These are phyloP conservation scores for Vipera ursinii DNA, from an alignment of 2,797 vertebrate genomes.

Conservation along the genomic window DNA sequence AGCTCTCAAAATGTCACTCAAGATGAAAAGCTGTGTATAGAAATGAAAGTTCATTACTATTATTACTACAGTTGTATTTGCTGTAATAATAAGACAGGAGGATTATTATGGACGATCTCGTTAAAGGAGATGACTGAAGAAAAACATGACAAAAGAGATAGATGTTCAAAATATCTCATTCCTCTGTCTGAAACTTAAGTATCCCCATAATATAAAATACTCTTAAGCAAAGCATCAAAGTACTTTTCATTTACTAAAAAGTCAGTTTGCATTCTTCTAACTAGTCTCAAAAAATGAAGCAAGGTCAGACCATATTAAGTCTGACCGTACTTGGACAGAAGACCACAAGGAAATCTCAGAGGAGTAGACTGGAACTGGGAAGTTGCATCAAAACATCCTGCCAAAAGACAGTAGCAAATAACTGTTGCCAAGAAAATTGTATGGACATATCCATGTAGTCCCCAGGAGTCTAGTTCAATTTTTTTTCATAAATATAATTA, in stretches of 20 bases:
- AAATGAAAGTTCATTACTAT: slow-evolving; percentile 50
- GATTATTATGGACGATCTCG: slow-evolving; percentile 35
- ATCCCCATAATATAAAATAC: background rate
- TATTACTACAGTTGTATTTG: slow-evolving; percentile 52
- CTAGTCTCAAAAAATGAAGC: background rate
- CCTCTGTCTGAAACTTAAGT: background rate
- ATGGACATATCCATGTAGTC: background rate
- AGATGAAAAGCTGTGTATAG: slow-evolving; percentile 50
- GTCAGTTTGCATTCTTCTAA: background rate
- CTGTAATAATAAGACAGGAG: slow-evolving; percentile 21
- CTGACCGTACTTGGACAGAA: background rate
- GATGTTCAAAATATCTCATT: slow-evolving; percentile 21
- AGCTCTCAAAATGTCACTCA: slow-evolving; percentile 49
- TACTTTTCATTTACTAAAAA: background rate
- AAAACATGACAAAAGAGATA: background rate
- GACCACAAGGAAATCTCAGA: background rate
- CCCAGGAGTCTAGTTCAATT: background rate
- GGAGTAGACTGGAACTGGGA: background rate
- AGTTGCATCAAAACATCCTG: background rate
- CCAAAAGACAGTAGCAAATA: background rate
- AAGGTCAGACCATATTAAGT: background rate
- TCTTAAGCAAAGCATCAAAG: background rate
- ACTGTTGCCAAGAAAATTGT: background rate
- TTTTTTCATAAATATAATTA: background rate
- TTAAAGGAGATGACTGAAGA: slow-evolving; percentile 38